These are phyloP conservation scores for Drosophila nr. perissopoda DNA, from an alignment of 2,888 invertebrate species.

Conservation along the genomic window DNA sequence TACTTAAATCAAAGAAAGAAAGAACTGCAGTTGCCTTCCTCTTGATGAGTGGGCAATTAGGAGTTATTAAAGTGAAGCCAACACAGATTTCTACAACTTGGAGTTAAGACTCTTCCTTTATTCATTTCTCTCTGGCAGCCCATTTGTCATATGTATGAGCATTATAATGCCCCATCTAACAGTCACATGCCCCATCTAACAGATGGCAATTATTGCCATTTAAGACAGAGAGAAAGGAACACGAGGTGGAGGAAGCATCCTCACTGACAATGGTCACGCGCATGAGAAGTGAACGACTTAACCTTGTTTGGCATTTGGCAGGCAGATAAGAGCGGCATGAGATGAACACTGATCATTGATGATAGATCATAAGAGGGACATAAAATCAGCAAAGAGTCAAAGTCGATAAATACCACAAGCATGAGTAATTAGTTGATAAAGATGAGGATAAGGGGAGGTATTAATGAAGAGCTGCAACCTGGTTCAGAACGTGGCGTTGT, in stretches of 20 bases:
- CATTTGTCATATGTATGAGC: constrained; percentile 60
- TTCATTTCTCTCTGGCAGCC: constrained; percentile 13
- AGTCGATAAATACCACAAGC: constrained; percentile 39
- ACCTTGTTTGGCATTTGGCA: constrained; percentile 61
- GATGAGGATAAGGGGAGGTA: constrained; percentile 8
- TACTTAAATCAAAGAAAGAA: neutral
- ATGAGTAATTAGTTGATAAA: constrained; percentile 66
- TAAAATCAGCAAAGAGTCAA: constrained; percentile 52
- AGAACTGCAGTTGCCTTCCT: neutral
- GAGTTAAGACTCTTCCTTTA: constrained; percentile 14
- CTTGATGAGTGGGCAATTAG: constrained; percentile 49
- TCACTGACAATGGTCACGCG: constrained; percentile 43
- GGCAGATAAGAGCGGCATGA: constrained; percentile 37
- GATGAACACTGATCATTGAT: constrained; percentile 44
- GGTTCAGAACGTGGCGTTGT: constrained; percentile 36
- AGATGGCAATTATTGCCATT: constrained; percentile 70
- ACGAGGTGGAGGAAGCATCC: constrained; percentile 13
- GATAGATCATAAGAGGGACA: constrained; percentile 44
- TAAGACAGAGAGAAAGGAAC: constrained; percentile 39
- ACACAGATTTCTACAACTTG: constrained; percentile 25
- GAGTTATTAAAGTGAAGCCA: constrained; percentile 27
- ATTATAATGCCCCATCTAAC: constrained; percentile 43
- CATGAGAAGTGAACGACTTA: constrained; percentile 55
- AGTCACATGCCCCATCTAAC: constrained; percentile 19
- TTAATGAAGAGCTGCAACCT: constrained; percentile 6